Base-by-base conservation (phyloP, 2,113 vertebrate genomes). In the Amia ocellicauda region DNA sequence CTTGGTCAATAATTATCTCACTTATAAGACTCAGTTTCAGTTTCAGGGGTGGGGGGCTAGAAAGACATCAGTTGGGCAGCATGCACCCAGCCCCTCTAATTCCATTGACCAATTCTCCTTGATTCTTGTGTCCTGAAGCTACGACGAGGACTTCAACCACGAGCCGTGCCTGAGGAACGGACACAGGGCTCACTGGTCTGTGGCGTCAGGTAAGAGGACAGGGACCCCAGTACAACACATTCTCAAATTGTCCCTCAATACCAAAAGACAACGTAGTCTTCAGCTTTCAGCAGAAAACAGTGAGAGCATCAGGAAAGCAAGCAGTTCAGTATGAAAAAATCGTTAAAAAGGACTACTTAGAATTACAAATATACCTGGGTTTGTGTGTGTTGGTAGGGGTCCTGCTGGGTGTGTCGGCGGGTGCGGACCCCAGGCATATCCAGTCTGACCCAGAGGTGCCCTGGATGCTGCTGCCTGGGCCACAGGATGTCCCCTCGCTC, bases 111-210 rank as follows among this genome's bases (percentile, higher is more conserved):
- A n/a, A n/a, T n/a, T n/a, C 13, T 72, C 77, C 76, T 82, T 89
- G 74, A 92, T 79, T 7, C 9, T 0, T 14, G 14, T 19, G 26
- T 57, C 42, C 19, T 0, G 17, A 73, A 95, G 94, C 75, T 96
- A 96, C 24, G 93, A 96, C 2, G 91, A 94, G 63, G 93, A 95
- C 70, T 93, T 80, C 75, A 96, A 96, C 77, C 93, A 94, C 0
- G 92, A 93, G 66, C 94, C 94, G 0, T 94, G 93, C 63, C 80
- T 76, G 72, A 84, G 83, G 43, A 70, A 54, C 1, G 94, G 94
- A 28, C 82, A 93, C 75, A 90, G 82, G 69, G 91, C 93, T 0
- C 94, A 96, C 75, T 96, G 93, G 94, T 93, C 93, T 0, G 91
- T 90, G 1, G 78, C 83, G 0, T 86, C 92, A 83, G 94, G 94